Evolutionary conservation across 1,140 invertebrate genomes (phyloP).

Genomic region (Lepidurus apus): DNA sequence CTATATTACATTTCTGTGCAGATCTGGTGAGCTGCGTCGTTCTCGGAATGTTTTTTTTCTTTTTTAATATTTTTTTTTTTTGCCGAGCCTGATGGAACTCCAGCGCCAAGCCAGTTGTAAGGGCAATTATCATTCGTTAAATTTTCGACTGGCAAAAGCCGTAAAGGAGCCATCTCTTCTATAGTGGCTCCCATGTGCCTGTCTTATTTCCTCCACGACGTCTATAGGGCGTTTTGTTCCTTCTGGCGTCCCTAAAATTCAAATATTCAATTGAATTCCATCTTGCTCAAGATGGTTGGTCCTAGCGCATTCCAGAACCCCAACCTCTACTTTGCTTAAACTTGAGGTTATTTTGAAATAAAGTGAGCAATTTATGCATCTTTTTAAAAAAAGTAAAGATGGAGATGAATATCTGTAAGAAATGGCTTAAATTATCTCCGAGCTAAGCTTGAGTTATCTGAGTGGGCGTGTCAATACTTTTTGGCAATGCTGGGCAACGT

Average conservation of each 20-base stretch:
- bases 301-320: no score
- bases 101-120: not conserved
- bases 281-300: no score
- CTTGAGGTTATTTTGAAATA: no score
- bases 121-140: not conserved
- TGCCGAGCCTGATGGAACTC: not conserved
- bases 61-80: not conserved
- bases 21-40: not conserved
- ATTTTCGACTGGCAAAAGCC: not conserved
- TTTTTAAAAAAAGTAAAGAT: no score
- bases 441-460: no score
- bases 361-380: no score
- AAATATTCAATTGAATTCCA: not conserved
- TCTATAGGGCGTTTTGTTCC: not conserved
- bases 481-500: no score
- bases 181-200: not conserved
- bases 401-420: no score
- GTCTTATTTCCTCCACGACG: not conserved
- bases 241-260: not conserved
- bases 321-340: no score
- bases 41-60: not conserved
- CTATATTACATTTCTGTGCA: constrained; percentile 22
- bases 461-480: no score
- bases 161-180: not conserved
- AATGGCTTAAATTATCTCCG: no score